Percentiles rank a stretch among this genome's conserved stretches.
phyloP scores from a whole-genome alignment of 2,888 invertebrate species.

The Scaptomyza caliginosa region DNA sequence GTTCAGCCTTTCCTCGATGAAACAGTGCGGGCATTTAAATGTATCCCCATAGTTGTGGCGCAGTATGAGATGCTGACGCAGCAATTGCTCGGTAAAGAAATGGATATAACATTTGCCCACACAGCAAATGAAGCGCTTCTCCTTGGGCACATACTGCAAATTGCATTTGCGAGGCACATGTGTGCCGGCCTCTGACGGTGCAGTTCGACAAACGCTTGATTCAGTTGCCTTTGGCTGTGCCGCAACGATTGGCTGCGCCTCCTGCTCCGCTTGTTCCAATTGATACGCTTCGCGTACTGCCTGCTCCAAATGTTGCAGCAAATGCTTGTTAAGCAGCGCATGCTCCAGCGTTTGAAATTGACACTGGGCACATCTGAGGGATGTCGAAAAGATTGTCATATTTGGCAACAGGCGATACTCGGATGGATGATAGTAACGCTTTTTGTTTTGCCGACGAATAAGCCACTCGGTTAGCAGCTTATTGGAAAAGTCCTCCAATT shows the following conservation, averaged over 20 bases:
- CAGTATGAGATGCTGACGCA: constrained; percentile 31
- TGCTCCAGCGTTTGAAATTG: constrained; percentile 89
- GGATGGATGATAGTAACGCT: constrained; percentile 85
- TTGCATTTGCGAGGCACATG: neutral
- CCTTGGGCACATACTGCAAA: constrained; percentile 85
- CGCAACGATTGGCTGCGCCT: neutral
- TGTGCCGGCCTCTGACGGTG: neutral
- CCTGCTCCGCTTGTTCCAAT: constrained; percentile 26
- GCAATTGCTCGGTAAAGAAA: constrained; percentile 22
- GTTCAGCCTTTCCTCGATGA: rapidly evolving
- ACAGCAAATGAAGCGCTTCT: constrained; percentile 89
- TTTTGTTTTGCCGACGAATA: constrained; percentile 63
- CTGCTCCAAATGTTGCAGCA: constrained; percentile 45
- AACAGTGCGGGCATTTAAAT: constrained; percentile 43
- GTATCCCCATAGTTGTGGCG: constrained; percentile 19
- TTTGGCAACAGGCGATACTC: constrained; percentile 88
- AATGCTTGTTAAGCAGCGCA: constrained; percentile 88
- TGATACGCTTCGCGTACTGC: constrained; percentile 88
- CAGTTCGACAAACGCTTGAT: too few relatives aligned
- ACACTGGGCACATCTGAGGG: constrained; percentile 88
- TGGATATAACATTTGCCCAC: constrained; percentile 61
- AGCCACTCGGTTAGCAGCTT: constrained; percentile 64
- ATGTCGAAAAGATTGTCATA: constrained; percentile 87
- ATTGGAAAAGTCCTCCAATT: constrained; percentile 54
- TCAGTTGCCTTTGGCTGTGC: neutral